Conservation (phyloP, 2,113 vertebrate species). For the Phaethornis superciliosus region DNA sequence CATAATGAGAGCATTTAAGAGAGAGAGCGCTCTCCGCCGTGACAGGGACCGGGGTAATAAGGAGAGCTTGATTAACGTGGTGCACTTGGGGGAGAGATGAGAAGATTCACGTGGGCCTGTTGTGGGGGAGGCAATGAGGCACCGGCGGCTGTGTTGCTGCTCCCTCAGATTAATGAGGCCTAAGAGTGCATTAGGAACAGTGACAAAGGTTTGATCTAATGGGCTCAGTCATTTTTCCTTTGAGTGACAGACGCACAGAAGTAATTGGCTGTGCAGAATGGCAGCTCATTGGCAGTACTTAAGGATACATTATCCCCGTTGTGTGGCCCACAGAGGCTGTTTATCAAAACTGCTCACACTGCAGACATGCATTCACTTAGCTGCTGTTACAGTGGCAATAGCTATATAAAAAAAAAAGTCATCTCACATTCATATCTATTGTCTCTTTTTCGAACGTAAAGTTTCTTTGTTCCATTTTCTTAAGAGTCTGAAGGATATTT, state of each 20-base stretch:
- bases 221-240: constrained; percentile 89
- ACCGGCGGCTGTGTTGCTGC: constrained; percentile 82
- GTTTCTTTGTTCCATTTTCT: constrained; percentile 75
- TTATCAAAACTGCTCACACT: constrained; percentile 87
- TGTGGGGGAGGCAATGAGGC: constrained; percentile 80
- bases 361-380: constrained; percentile 82
- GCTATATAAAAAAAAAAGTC: constrained; percentile 65
- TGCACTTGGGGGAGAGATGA: constrained; percentile 82
- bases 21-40: constrained; percentile 81
- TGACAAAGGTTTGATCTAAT: constrained; percentile 90
- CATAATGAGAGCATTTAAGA: constrained; percentile 93
- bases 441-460: constrained; percentile 69
- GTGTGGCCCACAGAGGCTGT: constrained; percentile 87
- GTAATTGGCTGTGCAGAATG: constrained; percentile 91
- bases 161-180: constrained; percentile 88
- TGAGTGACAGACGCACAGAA: constrained; percentile 88
- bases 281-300: constrained; percentile 90
- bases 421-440: constrained; percentile 47
- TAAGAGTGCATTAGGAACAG: constrained; percentile 88
- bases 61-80: constrained; percentile 88
- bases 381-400: constrained; percentile 79
- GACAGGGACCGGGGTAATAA: constrained; percentile 86
- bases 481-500: constrained; percentile 25
- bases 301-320: constrained; percentile 89
- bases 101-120: constrained; percentile 83